Evolutionary conservation across 2,113 vertebrate species (phyloP).

Genomic region (Percina caprodes): DNA sequence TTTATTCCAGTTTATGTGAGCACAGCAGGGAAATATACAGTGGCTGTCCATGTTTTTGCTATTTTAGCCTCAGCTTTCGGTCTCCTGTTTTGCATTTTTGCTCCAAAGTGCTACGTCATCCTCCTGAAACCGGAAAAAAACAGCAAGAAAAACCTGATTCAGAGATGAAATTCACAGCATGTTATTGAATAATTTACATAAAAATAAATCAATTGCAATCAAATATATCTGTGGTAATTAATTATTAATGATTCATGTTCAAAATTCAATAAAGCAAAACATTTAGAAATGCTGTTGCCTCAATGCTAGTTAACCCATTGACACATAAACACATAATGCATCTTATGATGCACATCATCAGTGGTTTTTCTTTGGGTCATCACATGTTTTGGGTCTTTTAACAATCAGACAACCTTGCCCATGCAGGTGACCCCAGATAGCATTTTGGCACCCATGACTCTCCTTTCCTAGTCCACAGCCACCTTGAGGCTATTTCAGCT

Average conservation of each 20-base stretch:
- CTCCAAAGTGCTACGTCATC: slow-evolving; percentile 78
- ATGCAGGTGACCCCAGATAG: too few species aligned
- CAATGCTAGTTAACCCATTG: too few species aligned
- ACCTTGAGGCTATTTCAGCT: too few species aligned
- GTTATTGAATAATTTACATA: neutral
- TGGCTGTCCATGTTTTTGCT: slow-evolving; percentile 82
- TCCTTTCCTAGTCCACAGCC: too few species aligned
- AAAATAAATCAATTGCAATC: neutral
- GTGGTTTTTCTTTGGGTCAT: too few species aligned
- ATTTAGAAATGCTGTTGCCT: neutral
- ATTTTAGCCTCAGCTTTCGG: slow-evolving; percentile 79
- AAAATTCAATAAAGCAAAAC: neutral
- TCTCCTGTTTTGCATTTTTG: slow-evolving; percentile 78
- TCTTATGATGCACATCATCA: too few species aligned
- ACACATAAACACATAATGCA: too few species aligned
- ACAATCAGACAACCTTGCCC: too few species aligned
- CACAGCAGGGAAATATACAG: slow-evolving; percentile 81
- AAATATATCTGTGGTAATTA: neutral
- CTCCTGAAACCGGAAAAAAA: slow-evolving; percentile 77
- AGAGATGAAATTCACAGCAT: slow-evolving; percentile 47
- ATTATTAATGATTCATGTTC: too few species aligned
- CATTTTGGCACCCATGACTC: too few species aligned
- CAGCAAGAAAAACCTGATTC: slow-evolving; percentile 68
- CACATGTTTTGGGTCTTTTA: too few species aligned
- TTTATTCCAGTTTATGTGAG: slow-evolving; percentile 83